Conservation (phyloP, 1,140 invertebrate genomes). For the Papilio glaucus region DNA sequence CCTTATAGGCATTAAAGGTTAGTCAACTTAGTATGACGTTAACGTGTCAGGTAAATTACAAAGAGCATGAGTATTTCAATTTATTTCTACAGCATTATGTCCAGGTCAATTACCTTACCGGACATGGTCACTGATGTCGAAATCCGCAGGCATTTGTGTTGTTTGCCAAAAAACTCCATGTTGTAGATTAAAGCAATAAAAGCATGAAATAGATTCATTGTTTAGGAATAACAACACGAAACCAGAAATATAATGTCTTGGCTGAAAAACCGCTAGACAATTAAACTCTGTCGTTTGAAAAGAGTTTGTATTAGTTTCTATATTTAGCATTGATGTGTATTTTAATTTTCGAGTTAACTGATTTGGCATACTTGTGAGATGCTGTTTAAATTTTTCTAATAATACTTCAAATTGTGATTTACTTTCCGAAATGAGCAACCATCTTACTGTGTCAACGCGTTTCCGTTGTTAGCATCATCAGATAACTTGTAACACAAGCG, state of each 20-base stretch:
- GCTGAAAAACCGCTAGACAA: too few species aligned
- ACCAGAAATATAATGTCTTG: too few species aligned
- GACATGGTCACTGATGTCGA: conserved; percentile 18
- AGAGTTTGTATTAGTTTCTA: too few species aligned
- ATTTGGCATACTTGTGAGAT: too few species aligned
- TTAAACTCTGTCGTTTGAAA: too few species aligned
- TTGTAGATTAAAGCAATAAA: background rate
- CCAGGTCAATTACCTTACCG: conserved; percentile 22
- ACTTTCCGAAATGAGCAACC: too few species aligned
- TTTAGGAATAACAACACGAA: conserved; percentile 2
- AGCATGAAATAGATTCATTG: conserved; percentile 2
- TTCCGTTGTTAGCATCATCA: conserved; percentile 5
- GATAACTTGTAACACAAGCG: conserved; percentile 22
- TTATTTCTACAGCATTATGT: background rate
- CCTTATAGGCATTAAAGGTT: too few species aligned
- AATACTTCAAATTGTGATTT: too few species aligned
- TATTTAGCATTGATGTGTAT: too few species aligned
- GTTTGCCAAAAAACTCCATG: conserved; percentile 5
- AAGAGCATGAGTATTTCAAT: background rate
- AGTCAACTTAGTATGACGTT: background rate
- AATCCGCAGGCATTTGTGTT: conserved; percentile 13
- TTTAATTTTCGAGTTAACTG: too few species aligned
- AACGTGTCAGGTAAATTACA: background rate
- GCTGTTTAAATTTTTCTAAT: too few species aligned
- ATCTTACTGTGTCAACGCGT: background rate